These are phyloP conservation scores for Eonycteris spelaea DNA, from an alignment of 2,113 vertebrate genomes.

Conservation along the genomic window DNA sequence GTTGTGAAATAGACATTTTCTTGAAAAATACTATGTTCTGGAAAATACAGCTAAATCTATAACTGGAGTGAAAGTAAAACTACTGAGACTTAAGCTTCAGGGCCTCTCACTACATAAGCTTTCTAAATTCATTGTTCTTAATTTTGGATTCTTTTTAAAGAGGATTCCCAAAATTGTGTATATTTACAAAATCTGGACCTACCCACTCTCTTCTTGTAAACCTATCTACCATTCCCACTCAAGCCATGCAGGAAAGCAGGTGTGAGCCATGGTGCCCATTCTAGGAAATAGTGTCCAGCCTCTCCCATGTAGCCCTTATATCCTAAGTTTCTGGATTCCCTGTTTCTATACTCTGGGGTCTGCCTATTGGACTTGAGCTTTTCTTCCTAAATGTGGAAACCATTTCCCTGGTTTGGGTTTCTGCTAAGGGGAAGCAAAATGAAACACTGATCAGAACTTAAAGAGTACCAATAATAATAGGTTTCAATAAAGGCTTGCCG, in stretches of 20 bases:
- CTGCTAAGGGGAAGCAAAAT: neutral
- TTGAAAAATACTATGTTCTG: neutral
- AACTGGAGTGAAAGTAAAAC: neutral
- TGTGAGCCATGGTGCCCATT: neutral
- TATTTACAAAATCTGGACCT: too few relatives aligned
- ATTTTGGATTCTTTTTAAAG: neutral
- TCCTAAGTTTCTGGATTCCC: neutral
- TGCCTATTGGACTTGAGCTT: neutral
- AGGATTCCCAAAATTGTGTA: neutral
- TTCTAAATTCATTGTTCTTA: neutral
- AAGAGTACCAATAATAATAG: neutral
- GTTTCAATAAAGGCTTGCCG: neutral
- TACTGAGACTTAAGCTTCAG: neutral
- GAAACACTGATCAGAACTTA: neutral
- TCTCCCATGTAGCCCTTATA: too few relatives aligned
- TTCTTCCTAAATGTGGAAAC: neutral
- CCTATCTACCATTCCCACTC: too few relatives aligned
- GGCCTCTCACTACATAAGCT: neutral
- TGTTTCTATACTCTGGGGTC: neutral
- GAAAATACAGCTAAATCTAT: neutral
- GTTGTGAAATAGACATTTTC: conserved; percentile 12
- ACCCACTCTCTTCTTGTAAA: neutral
- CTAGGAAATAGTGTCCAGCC: too few relatives aligned
- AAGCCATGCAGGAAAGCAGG: neutral
- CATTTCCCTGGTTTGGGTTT: neutral